These are phyloP conservation scores for Resseliella maxima DNA, from an alignment of 2,888 invertebrate genomes.

Conservation along the genomic window DNA sequence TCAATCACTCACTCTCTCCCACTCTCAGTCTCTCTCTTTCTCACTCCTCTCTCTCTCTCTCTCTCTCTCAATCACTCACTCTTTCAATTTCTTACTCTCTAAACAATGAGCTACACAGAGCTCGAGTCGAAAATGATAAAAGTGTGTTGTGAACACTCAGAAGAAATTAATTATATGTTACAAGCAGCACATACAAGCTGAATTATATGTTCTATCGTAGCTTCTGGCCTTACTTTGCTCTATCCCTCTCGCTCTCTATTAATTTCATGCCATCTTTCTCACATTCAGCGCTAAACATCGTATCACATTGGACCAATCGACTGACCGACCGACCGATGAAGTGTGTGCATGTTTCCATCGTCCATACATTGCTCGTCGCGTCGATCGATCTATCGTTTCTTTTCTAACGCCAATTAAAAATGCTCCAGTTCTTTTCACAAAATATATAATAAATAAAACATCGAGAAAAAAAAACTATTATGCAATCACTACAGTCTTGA, in stretches of 20 bases:
- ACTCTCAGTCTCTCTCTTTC: too few species aligned
- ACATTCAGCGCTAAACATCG: constrained; percentile 34
- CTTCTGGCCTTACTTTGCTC: constrained; percentile 39
- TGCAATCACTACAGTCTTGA: constrained; percentile 17
- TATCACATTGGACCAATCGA: not conserved
- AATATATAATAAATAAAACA: constrained; percentile 11
- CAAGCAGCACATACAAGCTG: constrained; percentile 7
- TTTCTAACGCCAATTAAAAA: constrained; percentile 43
- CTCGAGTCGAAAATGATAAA: constrained; percentile 26
- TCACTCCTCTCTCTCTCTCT: too few species aligned
- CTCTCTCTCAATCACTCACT: too few species aligned
- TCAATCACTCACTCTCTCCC: too few species aligned
- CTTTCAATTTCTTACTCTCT: not conserved
- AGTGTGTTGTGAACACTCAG: constrained; percentile 38
- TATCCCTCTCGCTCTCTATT: too few species aligned
- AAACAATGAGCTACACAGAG: not conserved
- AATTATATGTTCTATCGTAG: constrained; percentile 44
- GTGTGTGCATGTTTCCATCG: not conserved
- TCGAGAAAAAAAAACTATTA: constrained; percentile 41
- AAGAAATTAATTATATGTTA: constrained; percentile 51
- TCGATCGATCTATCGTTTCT: not conserved
- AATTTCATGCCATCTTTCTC: too few species aligned
- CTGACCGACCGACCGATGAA: not conserved
- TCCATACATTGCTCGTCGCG: constrained; percentile 1
- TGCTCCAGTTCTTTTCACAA: constrained; percentile 41